Base-by-base conservation (phyloP, 2,888 invertebrate species). In the Clitarchus hookeri region DNA sequence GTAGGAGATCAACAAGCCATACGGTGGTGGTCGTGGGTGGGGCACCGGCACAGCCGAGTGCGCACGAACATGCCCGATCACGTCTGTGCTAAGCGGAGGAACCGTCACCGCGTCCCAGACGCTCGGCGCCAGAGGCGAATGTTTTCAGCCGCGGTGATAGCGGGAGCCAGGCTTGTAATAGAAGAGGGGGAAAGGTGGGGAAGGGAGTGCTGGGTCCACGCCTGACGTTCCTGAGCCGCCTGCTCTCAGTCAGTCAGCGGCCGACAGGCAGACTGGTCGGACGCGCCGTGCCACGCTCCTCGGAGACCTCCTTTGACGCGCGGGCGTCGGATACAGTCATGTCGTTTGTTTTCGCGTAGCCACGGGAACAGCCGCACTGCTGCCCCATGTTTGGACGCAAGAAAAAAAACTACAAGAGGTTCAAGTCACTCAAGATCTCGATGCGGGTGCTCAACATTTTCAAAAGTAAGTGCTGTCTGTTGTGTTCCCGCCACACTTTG, bases 191-290 rank as follows among this genome's bases (percentile, higher is more conserved):
- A 23, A 23, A 65, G 65, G 65, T 3, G 65, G 65, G 65, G 65
- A 65, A 65, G 65, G n/a, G 65, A 65, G 65, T 11, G 65, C 65
- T 1, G 12, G 65, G 65, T 65, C 65, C 65, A 65, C 8, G 65
- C 65, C 8, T 23, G 65, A 65, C 19, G 65, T 65, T 65, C 65
- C 65, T 8, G 48, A 65, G 65, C n/a, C 65, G 23, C 8, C 65
- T n/a, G 65, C n/a, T 65, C 65, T n/a, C n/a, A 65, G 65, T 65
- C 65, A 65, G 65, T 65, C 65, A 65, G 65, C 65, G 65, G 65
- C 65, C 65, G 65, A 23, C 65, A 65, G n/a, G 65, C 65, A 19
- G n/a, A 8, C 65, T 6, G n/a, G 65, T 23, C 65, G n/a, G 65
- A 23, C 16, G 23, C 65, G 65, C 65, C 65, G 65, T 65, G 65